phyloP scores from a whole-genome alignment of 2,797 vertebrate genomes.

The Chaunax sp. region DNA sequence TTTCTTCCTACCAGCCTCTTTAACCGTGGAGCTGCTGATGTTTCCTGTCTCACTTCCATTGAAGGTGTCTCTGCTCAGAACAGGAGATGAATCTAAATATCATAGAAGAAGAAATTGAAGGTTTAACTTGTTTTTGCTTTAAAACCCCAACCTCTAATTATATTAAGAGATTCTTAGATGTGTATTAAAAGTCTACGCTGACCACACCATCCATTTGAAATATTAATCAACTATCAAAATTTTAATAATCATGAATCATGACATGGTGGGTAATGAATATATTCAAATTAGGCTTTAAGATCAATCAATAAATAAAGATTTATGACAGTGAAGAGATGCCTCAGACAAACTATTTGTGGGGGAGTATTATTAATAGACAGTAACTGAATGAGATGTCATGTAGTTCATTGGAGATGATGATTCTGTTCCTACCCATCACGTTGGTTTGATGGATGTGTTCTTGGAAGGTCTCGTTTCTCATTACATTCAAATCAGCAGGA shows the following conservation, averaged over 20 bases:
- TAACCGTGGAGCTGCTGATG: neutral
- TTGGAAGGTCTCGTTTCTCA: conserved; percentile 71
- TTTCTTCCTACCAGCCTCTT: conserved; percentile 14
- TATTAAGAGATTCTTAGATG: too few species aligned
- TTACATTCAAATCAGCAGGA: conserved; percentile 63
- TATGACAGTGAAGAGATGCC: too few species aligned
- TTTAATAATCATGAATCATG: too few species aligned
- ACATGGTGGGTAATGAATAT: too few species aligned
- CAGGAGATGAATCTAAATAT: conserved; percentile 24
- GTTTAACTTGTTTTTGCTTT: neutral
- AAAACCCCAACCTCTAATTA: neutral
- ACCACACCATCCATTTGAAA: too few species aligned
- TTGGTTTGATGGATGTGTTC: conserved; percentile 57
- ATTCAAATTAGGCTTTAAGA: too few species aligned
- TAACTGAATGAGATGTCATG: too few species aligned
- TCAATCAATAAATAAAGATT: too few species aligned
- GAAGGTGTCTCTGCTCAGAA: neutral
- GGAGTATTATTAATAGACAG: too few species aligned
- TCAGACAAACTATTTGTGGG: too few species aligned
- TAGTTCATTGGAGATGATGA: too few species aligned
- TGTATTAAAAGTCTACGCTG: too few species aligned
- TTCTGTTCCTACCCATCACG: conserved; percentile 63
- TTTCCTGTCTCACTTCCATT: conserved; percentile 20
- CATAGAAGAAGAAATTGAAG: neutral
- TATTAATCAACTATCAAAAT: neutral